phyloP scores from a whole-genome alignment of 2,797 vertebrate species.

The Acanthopagrus latus region DNA sequence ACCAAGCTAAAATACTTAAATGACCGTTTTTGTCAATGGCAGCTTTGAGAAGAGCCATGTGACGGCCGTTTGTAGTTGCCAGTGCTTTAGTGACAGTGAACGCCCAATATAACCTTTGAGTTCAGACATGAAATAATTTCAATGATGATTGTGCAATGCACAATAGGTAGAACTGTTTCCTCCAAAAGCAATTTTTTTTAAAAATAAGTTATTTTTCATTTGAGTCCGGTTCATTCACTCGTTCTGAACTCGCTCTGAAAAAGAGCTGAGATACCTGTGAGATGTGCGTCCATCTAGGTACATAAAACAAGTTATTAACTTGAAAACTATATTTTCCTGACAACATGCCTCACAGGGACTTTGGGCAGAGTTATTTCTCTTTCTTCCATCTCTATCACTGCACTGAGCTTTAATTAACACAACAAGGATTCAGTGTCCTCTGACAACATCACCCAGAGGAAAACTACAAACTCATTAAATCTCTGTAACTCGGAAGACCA shows the following conservation, averaged over 20 bases:
- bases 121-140: background rate
- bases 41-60: too few species aligned
- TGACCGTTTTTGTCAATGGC: too few species aligned
- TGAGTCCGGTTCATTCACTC: conserved; percentile 24
- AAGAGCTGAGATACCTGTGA: conserved; percentile 36
- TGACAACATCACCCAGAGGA: conserved; percentile 78
- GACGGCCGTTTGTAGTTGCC: too few species aligned
- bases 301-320: conserved; percentile 74
- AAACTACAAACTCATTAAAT: conserved; percentile 79
- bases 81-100: too few species aligned
- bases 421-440: conserved; percentile 77
- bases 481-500: conserved; percentile 52
- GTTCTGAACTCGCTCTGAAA: conserved; percentile 38
- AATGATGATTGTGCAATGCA: background rate
- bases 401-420: conserved; percentile 79
- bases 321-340: conserved; percentile 70
- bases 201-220: conserved; percentile 25
- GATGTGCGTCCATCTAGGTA: conserved; percentile 53
- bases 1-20: too few species aligned
- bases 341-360: conserved; percentile 60
- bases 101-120: too few species aligned
- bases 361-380: conserved; percentile 33
- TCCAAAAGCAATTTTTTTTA: conserved; percentile 9
- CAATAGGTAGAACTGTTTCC: conserved; percentile 16
- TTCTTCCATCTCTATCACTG: conserved; percentile 58